These are phyloP conservation scores for Trogon surrucura DNA, from an alignment of 2,113 vertebrate species.

Conservation along the genomic window DNA sequence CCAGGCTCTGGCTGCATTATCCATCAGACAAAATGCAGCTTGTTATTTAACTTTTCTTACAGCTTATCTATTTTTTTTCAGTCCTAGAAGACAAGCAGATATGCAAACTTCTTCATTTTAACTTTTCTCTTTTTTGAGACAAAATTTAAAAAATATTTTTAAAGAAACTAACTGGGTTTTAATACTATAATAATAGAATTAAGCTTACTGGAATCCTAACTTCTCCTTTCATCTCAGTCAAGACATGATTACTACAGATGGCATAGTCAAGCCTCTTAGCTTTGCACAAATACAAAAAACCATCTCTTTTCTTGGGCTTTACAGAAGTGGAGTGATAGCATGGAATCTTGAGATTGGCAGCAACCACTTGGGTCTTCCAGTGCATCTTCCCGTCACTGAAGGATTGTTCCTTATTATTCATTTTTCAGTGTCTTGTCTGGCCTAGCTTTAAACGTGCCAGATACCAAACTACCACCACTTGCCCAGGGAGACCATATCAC, in stretches of 20 bases:
- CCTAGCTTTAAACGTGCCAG: neutral
- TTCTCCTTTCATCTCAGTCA: neutral
- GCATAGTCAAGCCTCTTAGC: neutral
- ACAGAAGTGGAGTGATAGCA: rapidly evolving
- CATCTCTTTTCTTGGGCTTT: neutral
- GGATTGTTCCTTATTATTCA: neutral
- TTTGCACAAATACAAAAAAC: neutral
- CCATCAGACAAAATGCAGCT: conserved; percentile 14
- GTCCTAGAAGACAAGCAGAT: neutral
- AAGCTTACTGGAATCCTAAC: conserved; percentile 19
- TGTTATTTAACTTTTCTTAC: conserved; percentile 22
- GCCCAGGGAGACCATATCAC: neutral
- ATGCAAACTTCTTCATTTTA: neutral
- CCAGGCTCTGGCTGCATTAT: conserved; percentile 29
- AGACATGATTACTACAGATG: neutral
- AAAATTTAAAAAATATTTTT: neutral
- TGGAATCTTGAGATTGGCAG: neutral
- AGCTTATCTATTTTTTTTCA: conserved; percentile 4
- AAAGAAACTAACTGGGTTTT: neutral
- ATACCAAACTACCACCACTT: neutral
- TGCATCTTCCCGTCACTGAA: neutral
- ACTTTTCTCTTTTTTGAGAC: neutral
- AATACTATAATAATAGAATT: neutral
- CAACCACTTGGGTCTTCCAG: neutral
- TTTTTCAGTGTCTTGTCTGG: neutral